These are phyloP conservation scores for Calliphora vicina DNA, from an alignment of 1,140 invertebrate genomes.

Conservation along the genomic window DNA sequence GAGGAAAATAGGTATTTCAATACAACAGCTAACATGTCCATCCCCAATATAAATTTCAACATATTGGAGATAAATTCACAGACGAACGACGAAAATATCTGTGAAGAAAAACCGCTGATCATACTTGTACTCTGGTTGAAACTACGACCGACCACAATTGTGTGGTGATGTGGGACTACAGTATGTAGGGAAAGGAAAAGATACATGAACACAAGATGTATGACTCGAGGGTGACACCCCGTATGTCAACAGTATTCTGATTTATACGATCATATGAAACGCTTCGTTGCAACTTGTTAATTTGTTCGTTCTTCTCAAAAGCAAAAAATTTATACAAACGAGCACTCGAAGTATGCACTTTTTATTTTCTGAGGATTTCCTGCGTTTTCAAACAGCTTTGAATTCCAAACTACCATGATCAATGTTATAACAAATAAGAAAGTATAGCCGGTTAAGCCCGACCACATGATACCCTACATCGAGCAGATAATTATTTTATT, in stretches of 20 bases:
- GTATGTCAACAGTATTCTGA: slow-evolving; percentile 60
- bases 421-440: not conserved
- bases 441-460: not conserved
- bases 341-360: not conserved
- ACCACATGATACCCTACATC: too few species aligned
- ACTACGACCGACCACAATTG: too few species aligned
- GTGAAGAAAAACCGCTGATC: not conserved
- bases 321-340: not conserved
- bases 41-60: not conserved
- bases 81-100: not conserved
- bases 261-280: slow-evolving; percentile 61
- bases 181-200: not conserved
- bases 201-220: not conserved
- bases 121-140: not conserved
- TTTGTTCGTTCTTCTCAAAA: slow-evolving; percentile 49
- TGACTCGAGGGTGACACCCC: slow-evolving; percentile 42
- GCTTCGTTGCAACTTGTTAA: slow-evolving; percentile 61
- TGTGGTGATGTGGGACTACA: too few species aligned
- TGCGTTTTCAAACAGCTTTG: not conserved
- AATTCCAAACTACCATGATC: not conserved
- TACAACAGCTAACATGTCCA: too few species aligned
- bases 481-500: too few species aligned
- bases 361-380: not conserved
- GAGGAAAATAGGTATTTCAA: too few species aligned
- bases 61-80: not conserved